A percentile compares a stretch with the other conserved stretches of the same genome.
Conservation (phyloP, 2,888 invertebrate species). For the Thyatira batis region DNA sequence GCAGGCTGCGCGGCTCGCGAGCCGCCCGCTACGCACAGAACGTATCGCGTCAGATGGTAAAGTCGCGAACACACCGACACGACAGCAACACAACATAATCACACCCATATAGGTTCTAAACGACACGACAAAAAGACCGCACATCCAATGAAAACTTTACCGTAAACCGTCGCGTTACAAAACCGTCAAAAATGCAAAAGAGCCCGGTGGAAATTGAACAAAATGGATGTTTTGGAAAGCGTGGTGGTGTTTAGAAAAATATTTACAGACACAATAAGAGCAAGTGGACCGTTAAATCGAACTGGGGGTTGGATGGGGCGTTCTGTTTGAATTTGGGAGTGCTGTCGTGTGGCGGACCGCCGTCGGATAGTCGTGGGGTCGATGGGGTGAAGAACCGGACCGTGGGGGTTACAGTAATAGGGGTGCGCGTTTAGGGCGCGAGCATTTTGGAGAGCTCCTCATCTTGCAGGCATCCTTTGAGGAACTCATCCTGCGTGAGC, state of each 20-base stretch:
- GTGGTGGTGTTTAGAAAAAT: not conserved
- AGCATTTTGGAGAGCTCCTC: conserved; percentile 97
- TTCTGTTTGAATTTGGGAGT: conserved; percentile 10
- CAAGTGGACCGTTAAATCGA: not conserved
- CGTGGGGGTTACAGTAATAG: conserved; percentile 22
- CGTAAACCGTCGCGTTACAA: not conserved
- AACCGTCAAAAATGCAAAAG: not conserved
- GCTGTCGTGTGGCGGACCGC: conserved; percentile 45
- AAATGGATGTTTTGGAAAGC: not conserved
- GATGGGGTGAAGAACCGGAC: conserved; percentile 42
- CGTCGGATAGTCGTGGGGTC: conserved; percentile 57
- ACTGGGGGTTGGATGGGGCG: not conserved
- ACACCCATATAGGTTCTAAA: conserved; percentile 10
- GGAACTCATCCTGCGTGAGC: conserved; percentile 98
- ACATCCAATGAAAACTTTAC: conserved; percentile 3
- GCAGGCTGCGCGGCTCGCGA: conserved; percentile 21
- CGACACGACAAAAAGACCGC: conserved; percentile 4
- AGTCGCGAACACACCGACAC: conserved; percentile 26
- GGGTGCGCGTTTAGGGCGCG: conserved; percentile 87
- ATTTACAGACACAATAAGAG: not conserved
- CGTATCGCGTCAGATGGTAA: not conserved
- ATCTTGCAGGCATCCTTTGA: conserved; percentile 98
- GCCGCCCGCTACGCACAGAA: not conserved
- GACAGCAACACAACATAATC: conserved; percentile 33
- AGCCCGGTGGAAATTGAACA: no score